Evolutionary conservation across 2,797 vertebrate species (phyloP).

Genomic region (Gymnocypris eckloni): DNA sequence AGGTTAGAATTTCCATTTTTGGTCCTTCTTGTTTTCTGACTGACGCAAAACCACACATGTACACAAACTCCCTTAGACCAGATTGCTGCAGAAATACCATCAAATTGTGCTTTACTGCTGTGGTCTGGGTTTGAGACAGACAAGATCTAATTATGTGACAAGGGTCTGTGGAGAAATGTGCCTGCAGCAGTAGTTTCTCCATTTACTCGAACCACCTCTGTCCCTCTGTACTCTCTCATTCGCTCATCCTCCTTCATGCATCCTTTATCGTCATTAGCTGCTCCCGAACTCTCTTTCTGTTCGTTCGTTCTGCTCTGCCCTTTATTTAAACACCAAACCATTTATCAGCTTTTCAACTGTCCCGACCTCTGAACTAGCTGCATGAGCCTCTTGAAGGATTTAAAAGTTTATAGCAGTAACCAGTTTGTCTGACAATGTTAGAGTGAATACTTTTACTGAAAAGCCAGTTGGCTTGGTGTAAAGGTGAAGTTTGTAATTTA

Average conservation of each 20-base stretch:
- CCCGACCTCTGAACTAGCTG: not conserved
- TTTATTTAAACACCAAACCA: conserved; percentile 41
- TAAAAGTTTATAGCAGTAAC: not conserved
- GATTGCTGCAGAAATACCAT: conserved; percentile 41
- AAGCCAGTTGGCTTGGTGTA: not conserved
- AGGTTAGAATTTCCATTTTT: not conserved
- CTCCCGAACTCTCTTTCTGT: conserved; percentile 7
- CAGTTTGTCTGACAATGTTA: not conserved
- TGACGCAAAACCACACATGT: not conserved
- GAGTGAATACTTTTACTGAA: not conserved
- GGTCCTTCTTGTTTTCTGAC: not conserved
- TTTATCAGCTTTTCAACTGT: conserved; percentile 9
- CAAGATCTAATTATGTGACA: conserved; percentile 59
- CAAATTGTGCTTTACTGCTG: conserved; percentile 27
- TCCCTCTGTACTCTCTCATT: not conserved
- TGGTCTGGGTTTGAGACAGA: conserved; percentile 34
- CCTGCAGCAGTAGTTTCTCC: conserved; percentile 29
- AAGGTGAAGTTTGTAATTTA: not conserved
- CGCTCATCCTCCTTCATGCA: not conserved
- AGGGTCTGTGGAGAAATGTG: conserved; percentile 32
- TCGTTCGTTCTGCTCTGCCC: conserved; percentile 12
- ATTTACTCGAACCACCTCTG: conserved; percentile 25
- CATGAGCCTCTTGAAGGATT: not conserved
- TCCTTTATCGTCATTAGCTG: conserved; percentile 2
- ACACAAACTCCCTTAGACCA: not conserved